These are phyloP conservation scores for Anser brachyrhynchus DNA, from an alignment of 2,113 vertebrate genomes.

Conservation along the genomic window DNA sequence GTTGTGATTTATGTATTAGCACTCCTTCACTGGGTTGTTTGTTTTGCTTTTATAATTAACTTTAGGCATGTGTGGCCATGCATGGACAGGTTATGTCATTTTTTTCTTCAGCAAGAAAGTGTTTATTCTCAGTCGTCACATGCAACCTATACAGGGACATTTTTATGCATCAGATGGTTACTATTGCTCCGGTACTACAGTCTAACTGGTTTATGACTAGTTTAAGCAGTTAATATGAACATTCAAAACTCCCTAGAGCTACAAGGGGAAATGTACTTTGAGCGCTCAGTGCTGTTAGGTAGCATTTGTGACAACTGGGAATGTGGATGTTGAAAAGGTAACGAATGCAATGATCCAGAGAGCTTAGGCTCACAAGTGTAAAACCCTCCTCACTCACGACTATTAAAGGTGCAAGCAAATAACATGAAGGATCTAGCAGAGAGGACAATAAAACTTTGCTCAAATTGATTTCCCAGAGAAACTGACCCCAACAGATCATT, in stretches of 20 bases:
- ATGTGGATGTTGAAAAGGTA: conserved; percentile 58
- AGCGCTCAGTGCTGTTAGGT: background rate
- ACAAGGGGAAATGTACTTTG: conserved; percentile 14
- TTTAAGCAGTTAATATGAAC: conserved; percentile 11
- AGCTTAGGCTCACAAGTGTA: conserved; percentile 43
- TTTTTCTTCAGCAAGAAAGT: background rate
- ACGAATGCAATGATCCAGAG: conserved; percentile 40
- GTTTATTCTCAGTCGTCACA: background rate
- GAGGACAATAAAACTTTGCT: conserved; percentile 29
- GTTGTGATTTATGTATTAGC: background rate
- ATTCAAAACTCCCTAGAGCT: conserved; percentile 7
- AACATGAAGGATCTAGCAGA: conserved; percentile 44
- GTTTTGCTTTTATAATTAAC: background rate
- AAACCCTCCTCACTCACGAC: conserved; percentile 37
- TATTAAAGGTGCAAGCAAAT: conserved; percentile 59
- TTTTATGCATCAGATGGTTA: background rate
- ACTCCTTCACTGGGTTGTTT: background rate
- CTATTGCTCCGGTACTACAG: background rate
- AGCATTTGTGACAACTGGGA: conserved; percentile 45
- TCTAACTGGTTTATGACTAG: background rate
- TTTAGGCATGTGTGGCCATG: background rate
- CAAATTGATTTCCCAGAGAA: conserved; percentile 62
- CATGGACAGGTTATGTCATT: background rate
- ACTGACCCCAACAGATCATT: conserved; percentile 38
- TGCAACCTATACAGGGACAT: background rate